A percentile compares a stretch with the other conserved stretches of the same genome.
phyloP scores from a whole-genome alignment of 2,888 invertebrate genomes.

The Craniophora ligustri region DNA sequence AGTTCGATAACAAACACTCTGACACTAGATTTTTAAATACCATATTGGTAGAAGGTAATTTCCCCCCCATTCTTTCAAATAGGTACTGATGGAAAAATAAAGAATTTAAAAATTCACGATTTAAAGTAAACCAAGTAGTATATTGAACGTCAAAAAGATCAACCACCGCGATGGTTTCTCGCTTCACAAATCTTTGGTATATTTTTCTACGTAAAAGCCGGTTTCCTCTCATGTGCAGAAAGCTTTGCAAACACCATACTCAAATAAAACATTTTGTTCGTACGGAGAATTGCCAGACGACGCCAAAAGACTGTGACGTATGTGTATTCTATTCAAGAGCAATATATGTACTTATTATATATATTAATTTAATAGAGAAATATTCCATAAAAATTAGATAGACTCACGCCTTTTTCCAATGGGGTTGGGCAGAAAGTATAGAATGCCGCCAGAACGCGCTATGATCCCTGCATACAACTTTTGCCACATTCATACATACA shows the following conservation, averaged over 20 bases:
- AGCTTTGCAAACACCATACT: slow-evolving; percentile 52
- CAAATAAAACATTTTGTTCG: slow-evolving; percentile 52
- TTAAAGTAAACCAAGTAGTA: background rate
- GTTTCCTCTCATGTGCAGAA: slow-evolving; percentile 26
- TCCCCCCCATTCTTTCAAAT: no score
- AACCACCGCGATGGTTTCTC: slow-evolving; percentile 4
- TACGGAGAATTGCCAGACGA: slow-evolving; percentile 43
- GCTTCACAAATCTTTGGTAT: slow-evolving; percentile 17
- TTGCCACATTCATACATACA: no score
- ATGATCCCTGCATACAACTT: no score
- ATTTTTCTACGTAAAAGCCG: slow-evolving; percentile 46
- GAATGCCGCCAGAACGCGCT: no score
- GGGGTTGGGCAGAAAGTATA: no score
- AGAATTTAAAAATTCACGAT: background rate
- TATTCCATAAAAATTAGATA: no score
- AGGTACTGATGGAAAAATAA: no score
- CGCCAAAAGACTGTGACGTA: slow-evolving; percentile 40
- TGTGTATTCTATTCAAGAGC: slow-evolving; percentile 29
- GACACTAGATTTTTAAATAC: no score
- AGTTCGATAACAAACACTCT: no score
- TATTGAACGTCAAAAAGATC: slow-evolving; percentile 5
- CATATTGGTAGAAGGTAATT: no score
- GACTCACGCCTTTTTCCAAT: no score
- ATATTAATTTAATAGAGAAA: no score
- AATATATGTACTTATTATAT: slow-evolving; percentile 33